Base-by-base conservation (phyloP, 2,797 vertebrate species). In the Sibirionetta formosa region DNA sequence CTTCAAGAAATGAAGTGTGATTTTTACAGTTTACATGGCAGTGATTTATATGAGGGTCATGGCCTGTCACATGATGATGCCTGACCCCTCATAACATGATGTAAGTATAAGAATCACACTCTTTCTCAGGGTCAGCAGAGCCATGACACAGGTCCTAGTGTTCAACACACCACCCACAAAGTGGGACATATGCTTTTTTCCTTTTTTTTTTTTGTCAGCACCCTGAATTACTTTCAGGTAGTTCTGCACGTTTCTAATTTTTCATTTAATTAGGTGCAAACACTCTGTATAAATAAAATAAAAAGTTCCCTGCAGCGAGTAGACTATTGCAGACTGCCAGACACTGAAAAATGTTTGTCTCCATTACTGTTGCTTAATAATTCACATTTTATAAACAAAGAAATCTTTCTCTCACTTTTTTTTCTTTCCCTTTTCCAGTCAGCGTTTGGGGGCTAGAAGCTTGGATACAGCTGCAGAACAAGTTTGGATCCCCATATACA, bases 191-290 rank as follows among this genome's bases (percentile, higher is more conserved):
- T 38, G 44, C 26, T 14, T 90, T 90, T 79, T 40, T 31, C 60
- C 40, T 44, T 31, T 50, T n/a, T 15, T 8, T 50, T 79, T 72
- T 61, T 54, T 46, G 22, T 69, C 66, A 73, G 76, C 66, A 93
- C 72, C 95, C 94, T 84, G 87, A 94, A 95, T 91, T 95, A 94
- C 92, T 94, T 97, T 96, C 94, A 89, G 87, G 94, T 79, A 89
- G 72, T 69, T 93, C 75, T 93, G 64, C 80, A 60, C 11, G 1
- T 94, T 96, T 94, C 80, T 95, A 91, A 53, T 91, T 94, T 97
- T 97, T 92, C 94, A 87, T 94, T 96, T 96, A 96, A 98, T 97
- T 94, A 97, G 95, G 94, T 97, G 88, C 95, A 98, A 98, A 97
- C 87, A 87, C 64, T 96, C 84, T 93, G 56, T 91, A 89, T 96